A percentile compares a stretch with the other conserved stretches of the same genome.
Conservation (phyloP, 53 echinoderm and acorn worm species). For the Paracentrotus lividus region DNA sequence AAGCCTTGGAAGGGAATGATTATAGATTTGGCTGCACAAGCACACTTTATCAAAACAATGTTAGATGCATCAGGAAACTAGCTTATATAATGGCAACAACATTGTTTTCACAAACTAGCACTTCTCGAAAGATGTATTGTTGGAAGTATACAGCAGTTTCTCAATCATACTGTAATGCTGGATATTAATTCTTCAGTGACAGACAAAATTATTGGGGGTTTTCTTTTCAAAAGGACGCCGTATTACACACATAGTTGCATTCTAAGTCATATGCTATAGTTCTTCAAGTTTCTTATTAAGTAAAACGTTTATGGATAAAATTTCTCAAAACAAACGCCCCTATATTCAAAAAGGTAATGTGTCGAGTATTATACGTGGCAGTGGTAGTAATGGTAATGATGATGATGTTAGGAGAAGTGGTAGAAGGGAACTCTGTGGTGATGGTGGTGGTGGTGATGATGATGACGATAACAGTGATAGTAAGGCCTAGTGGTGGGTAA, state of each 20-base stretch:
- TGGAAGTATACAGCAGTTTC: background rate
- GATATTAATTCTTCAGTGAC: too few relatives aligned
- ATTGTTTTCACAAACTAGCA: background rate
- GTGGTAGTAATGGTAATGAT: background rate
- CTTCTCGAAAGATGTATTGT: background rate
- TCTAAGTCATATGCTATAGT: background rate
- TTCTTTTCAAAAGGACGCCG: too few relatives aligned
- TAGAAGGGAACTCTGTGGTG: too few relatives aligned
- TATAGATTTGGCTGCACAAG: constrained; percentile 27
- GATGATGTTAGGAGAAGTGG: background rate
- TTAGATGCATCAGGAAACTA: background rate
- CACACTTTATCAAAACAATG: background rate
- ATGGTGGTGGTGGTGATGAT: background rate
- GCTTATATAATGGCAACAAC: background rate
- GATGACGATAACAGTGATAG: too few relatives aligned
- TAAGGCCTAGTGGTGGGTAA: too few relatives aligned
- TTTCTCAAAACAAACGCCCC: background rate
- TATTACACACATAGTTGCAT: background rate
- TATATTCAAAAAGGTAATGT: background rate
- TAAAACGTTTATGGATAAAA: background rate
- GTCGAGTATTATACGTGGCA: background rate
- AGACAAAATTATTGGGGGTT: too few relatives aligned
- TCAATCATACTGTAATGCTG: background rate
- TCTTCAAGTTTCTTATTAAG: background rate
- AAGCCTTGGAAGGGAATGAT: constrained; percentile 49